Evolutionary conservation across 1,140 invertebrate species (phyloP).

Genomic region (Achatina immaculata): DNA sequence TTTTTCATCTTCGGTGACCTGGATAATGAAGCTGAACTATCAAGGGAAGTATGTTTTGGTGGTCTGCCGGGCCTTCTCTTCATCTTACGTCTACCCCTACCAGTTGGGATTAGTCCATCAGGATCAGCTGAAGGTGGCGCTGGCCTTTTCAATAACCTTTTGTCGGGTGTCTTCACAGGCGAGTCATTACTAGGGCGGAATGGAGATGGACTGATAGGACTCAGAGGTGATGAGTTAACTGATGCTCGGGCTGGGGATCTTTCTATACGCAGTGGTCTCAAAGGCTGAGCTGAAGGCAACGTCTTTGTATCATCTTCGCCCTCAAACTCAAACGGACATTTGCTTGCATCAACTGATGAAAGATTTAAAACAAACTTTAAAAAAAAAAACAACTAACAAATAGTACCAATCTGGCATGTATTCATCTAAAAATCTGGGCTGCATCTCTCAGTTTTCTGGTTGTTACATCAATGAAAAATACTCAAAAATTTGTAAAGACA

Average conservation of each 20-base stretch:
- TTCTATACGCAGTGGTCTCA: conserved; percentile 27
- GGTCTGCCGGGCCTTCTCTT: conserved; percentile 20
- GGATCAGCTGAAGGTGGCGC: background rate
- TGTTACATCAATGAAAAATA: background rate
- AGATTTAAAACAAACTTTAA: background rate
- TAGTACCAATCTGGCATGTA: background rate
- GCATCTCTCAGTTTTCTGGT: background rate
- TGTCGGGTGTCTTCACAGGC: conserved; percentile 33
- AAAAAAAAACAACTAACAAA: background rate
- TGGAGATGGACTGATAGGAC: conserved; percentile 35
- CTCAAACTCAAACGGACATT: conserved; percentile 36
- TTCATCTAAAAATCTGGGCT: background rate
- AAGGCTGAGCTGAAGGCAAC: conserved; percentile 19
- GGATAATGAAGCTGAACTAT: background rate
- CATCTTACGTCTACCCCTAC: background rate
- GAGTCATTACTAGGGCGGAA: conserved; percentile 35
- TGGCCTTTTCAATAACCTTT: conserved; percentile 19
- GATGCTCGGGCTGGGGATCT: conserved; percentile 22
- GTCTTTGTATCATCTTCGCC: conserved; percentile 28
- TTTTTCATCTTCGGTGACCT: conserved; percentile 6
- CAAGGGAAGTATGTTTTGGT: background rate
- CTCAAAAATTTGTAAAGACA: too few relatives aligned
- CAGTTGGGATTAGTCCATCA: background rate
- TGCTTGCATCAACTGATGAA: background rate
- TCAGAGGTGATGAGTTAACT: conserved; percentile 9